Percentiles rank a stretch among this genome's conserved stretches.
phyloP scores from a whole-genome alignment of 2,797 vertebrate species.

The Caiman crocodilus region DNA sequence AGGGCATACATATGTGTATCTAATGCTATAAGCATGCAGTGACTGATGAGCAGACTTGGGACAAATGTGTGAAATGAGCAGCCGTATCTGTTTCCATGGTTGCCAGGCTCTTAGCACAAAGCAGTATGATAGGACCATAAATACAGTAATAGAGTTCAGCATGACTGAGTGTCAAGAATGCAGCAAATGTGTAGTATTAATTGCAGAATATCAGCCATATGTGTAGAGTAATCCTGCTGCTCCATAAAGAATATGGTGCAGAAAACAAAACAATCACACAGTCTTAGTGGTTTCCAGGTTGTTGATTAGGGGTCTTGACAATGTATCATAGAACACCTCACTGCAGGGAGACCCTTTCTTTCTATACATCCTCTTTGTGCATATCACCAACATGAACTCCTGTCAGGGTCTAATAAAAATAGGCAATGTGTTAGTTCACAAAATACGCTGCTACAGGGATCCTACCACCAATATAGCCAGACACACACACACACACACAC shows the following conservation, averaged over 20 bases:
- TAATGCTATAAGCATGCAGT: slow-evolving; percentile 13
- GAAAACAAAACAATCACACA: neutral
- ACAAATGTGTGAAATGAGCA: slow-evolving; percentile 52
- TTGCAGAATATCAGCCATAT: neutral
- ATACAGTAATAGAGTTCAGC: neutral
- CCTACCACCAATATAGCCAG: neutral
- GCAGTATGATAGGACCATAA: neutral
- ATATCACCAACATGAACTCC: neutral
- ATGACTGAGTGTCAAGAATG: neutral
- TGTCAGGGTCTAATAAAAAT: neutral
- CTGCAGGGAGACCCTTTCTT: neutral
- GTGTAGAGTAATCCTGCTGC: neutral
- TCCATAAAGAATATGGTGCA: neutral
- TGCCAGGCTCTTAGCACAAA: neutral
- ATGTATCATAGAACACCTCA: neutral
- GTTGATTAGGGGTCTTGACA: neutral
- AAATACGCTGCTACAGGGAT: neutral
- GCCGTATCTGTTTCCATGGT: slow-evolving; percentile 50
- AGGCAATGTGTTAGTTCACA: neutral
- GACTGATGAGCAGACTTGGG: slow-evolving; percentile 37
- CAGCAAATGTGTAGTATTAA: neutral
- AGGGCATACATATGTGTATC: neutral
- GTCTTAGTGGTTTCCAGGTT: neutral
- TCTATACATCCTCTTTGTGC: neutral
- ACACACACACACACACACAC: too few species aligned